phyloP scores from a whole-genome alignment of 2,113 vertebrate genomes.

The Pangasianodon gigas region DNA sequence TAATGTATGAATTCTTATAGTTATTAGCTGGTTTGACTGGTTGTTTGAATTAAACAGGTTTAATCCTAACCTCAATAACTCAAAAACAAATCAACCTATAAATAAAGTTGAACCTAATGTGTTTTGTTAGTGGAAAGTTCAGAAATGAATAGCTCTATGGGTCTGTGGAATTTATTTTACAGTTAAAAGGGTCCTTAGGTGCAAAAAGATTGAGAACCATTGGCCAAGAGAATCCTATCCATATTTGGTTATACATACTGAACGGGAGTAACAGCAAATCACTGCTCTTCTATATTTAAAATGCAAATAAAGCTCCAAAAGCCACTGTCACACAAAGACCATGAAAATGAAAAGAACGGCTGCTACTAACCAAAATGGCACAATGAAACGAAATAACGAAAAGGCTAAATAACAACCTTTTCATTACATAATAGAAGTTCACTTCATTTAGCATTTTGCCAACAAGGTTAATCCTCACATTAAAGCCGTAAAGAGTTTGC shows the following conservation, averaged over 20 bases:
- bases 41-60: background rate
- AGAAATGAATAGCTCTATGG: background rate
- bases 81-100: background rate
- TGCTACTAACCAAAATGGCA: constrained; percentile 38
- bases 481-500: background rate
- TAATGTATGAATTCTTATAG: background rate
- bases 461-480: constrained; percentile 28
- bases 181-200: background rate
- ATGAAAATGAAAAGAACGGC: background rate
- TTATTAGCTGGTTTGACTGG: background rate
- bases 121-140: background rate
- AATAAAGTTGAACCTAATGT: background rate
- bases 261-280: background rate
- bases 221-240: background rate
- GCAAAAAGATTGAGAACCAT: background rate
- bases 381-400: constrained; percentile 20
- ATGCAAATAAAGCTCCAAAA: constrained; percentile 50
- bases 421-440: background rate
- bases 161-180: background rate
- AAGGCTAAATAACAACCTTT: constrained; percentile 36
- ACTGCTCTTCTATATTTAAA: constrained; percentile 27
- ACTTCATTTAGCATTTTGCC: constrained; percentile 28
- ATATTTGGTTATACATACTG: background rate
- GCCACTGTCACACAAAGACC: background rate
- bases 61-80: background rate